These are phyloP conservation scores for Mystacornis crossleyi DNA, from an alignment of 2,113 vertebrate genomes.

Conservation along the genomic window DNA sequence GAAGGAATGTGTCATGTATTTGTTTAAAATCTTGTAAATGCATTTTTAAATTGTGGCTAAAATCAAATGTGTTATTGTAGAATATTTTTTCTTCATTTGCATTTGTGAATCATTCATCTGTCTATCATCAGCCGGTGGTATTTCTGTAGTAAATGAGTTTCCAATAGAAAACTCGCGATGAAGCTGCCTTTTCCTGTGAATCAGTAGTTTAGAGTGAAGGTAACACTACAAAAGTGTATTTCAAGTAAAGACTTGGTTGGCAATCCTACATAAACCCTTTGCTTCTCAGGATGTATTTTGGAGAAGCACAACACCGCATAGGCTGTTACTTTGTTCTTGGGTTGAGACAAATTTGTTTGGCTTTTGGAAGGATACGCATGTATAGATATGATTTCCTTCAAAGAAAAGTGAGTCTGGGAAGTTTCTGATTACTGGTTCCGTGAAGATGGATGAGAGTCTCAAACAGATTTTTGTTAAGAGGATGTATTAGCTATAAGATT, in stretches of 20 bases:
- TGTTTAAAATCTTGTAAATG: constrained; percentile 37
- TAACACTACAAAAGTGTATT: neutral
- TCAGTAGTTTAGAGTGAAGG: neutral
- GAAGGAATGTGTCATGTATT: neutral
- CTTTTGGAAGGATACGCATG: constrained; percentile 13
- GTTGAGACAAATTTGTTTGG: constrained; percentile 46
- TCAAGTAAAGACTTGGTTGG: neutral
- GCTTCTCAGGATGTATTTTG: neutral
- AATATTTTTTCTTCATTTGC: constrained; percentile 63
- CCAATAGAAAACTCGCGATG: neutral
- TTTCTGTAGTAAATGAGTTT: constrained; percentile 67
- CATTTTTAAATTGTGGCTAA: constrained; percentile 41
- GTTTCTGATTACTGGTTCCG: neutral
- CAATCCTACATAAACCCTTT: neutral
- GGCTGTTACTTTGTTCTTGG: constrained; percentile 16
- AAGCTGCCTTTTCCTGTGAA: neutral
- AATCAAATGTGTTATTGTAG: constrained; percentile 57
- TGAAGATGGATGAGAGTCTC: neutral
- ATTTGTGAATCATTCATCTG: constrained; percentile 66
- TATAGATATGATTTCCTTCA: neutral
- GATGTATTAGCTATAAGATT: neutral
- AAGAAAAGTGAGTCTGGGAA: neutral
- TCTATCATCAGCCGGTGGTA: constrained; percentile 49
- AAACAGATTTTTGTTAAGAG: constrained; percentile 7
- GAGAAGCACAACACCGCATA: neutral